A percentile compares a stretch with the other conserved stretches of the same genome.
These are phyloP conservation scores for Girardinichthys multiradiatus DNA, from an alignment of 2,113 vertebrate species.

Conservation along the genomic window DNA sequence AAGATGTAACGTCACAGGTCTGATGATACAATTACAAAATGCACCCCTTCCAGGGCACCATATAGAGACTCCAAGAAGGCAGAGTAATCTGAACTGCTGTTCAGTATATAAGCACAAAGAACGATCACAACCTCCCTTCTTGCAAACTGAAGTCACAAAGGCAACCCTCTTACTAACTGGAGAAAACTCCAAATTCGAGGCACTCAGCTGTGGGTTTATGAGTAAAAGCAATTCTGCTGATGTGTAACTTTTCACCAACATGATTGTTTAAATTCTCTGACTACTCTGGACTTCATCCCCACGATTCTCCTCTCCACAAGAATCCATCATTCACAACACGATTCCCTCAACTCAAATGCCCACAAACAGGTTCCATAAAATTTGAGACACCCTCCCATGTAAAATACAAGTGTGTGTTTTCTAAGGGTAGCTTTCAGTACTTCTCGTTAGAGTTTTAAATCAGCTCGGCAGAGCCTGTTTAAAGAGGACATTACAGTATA, in stretches of 20 bases:
- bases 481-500: slow-evolving; percentile 43
- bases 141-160: too few species aligned
- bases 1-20: too few species aligned
- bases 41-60: too few species aligned
- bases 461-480: slow-evolving; percentile 49
- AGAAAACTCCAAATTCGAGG: too few species aligned
- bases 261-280: not conserved
- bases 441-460: slow-evolving; percentile 49
- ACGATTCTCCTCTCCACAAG: slow-evolving; percentile 3
- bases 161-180: too few species aligned
- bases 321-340: slow-evolving; percentile 39
- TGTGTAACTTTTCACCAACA: not conserved
- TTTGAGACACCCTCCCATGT: slow-evolving; percentile 10
- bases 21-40: too few species aligned
- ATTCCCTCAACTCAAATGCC: slow-evolving; percentile 33
- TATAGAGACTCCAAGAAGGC: too few species aligned
- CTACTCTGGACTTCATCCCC: not conserved
- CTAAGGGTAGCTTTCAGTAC: slow-evolving; percentile 22
- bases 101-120: too few species aligned
- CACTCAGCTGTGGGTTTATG: not conserved
- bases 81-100: too few species aligned
- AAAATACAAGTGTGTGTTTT: slow-evolving; percentile 46
- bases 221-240: not conserved
- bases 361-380: slow-evolving; percentile 39
- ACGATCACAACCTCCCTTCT: too few species aligned